phyloP scores from a whole-genome alignment of 1,140 invertebrate species.

The Trissolcus basalis region DNA sequence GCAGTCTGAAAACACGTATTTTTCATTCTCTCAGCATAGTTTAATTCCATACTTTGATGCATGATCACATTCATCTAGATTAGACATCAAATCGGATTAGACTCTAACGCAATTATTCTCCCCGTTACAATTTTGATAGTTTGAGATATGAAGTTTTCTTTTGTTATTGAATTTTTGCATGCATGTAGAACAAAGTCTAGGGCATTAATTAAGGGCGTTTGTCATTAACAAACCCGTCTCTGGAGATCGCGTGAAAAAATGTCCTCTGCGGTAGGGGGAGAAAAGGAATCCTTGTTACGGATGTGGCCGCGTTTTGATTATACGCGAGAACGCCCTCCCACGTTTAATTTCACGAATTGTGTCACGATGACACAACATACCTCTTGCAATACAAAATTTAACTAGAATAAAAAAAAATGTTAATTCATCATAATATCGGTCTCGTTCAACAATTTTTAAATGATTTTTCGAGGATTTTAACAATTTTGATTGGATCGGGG shows the following conservation, averaged over 20 bases:
- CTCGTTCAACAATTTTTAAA: neutral
- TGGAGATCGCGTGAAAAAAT: neutral
- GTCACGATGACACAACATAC: conserved; percentile 51
- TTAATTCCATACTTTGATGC: conserved; percentile 27
- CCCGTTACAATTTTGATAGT: too few species aligned
- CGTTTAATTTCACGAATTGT: conserved; percentile 54
- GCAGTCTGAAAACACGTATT: neutral
- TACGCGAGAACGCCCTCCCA: conserved; percentile 42
- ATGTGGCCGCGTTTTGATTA: conserved; percentile 45
- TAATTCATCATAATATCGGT: too few species aligned
- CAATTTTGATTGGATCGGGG: too few species aligned
- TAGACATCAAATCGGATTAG: too few species aligned
- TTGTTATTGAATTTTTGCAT: too few species aligned
- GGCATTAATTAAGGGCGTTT: conserved; percentile 39
- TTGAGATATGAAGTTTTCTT: too few species aligned
- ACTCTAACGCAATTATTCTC: too few species aligned
- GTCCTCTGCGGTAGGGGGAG: neutral
- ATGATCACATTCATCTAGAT: neutral
- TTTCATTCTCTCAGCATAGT: conserved; percentile 14
- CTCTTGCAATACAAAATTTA: conserved; percentile 23
- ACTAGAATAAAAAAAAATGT: too few species aligned
- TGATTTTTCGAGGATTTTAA: neutral
- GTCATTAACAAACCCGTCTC: conserved; percentile 3
- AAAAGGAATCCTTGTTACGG: conserved; percentile 40
- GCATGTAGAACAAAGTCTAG: conserved; percentile 2